Conservation (phyloP, 2,888 invertebrate species). For the Coenonympha arcania region DNA sequence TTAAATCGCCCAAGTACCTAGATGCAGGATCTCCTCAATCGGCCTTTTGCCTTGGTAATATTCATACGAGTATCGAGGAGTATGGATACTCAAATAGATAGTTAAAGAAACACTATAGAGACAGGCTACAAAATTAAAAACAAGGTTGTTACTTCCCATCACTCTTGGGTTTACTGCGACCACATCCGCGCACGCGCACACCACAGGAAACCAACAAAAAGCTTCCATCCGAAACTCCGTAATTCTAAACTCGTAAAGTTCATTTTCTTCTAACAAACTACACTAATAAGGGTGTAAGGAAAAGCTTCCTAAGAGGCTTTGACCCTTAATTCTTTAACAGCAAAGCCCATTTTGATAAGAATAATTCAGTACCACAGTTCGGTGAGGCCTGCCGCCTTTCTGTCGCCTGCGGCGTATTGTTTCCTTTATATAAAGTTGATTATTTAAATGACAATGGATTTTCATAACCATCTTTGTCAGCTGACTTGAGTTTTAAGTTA, state of each 20-base stretch:
- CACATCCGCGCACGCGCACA: constrained; percentile 57
- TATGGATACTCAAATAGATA: too few relatives aligned
- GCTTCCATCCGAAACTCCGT: background rate
- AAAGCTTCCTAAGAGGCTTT: constrained; percentile 14
- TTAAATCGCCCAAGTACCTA: too few relatives aligned
- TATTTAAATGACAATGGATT: constrained; percentile 26
- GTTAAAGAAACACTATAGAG: background rate
- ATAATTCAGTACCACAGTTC: constrained; percentile 12
- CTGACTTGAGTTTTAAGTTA: constrained; percentile 3
- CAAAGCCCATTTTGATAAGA: constrained; percentile 22
- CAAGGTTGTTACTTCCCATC: constrained; percentile 27
- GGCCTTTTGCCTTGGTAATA: too few relatives aligned
- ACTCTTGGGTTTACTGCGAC: constrained; percentile 34
- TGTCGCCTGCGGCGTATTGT: constrained; percentile 30
- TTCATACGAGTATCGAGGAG: too few relatives aligned
- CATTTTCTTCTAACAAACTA: constrained; percentile 20
- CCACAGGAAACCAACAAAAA: constrained; percentile 48
- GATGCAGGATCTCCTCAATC: too few relatives aligned
- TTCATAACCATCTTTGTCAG: constrained; percentile 22
- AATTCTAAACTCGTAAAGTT: constrained; percentile 17
- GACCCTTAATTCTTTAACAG: constrained; percentile 18
- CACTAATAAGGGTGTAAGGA: constrained; percentile 9
- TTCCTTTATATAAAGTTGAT: constrained; percentile 32
- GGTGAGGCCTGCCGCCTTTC: constrained; percentile 18
- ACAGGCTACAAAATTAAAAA: constrained; percentile 16